Base-by-base conservation (phyloP, 1,140 invertebrate genomes). In the Polypedilum vanderplanki region DNA sequence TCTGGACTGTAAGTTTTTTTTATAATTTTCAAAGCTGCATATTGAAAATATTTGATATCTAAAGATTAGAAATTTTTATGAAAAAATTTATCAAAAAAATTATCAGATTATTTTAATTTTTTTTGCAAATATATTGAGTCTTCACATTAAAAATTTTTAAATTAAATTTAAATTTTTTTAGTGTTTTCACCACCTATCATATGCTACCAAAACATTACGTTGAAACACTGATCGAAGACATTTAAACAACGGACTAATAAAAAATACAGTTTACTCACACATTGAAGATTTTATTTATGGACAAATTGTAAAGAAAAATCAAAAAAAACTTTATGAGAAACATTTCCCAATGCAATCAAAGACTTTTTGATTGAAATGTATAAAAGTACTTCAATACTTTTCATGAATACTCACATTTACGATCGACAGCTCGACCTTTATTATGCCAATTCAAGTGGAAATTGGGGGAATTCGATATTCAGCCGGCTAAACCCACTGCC, bases 171-270 rank as follows among this genome's bases (percentile, higher is more conserved):
- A n/a, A 18, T n/a, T n/a, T n/a, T n/a, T 70, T 22, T 70, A 85
- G 84, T 76, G 79, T n/a, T 80, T 33, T 77, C 79, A 5, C 80
- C 81, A 0, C 8, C 77, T n/a, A 1, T 82, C 84, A 4, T 85
- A 83, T 64, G 78, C n/a, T 79, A 3, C 82, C 83, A 0, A 73
- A 82, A 5, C 70, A 79, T 0, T 81, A 81, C 1, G 73, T 78
- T 0, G 73, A 76, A 0, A 80, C 41, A 78, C 80, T 0, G 81
- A 80, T 73, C 76, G 78, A 0, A 86, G 85, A 82, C 76, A 17
- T 84, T 84, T 73, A 76, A 12, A 12, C 79, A 87, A 76, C 78
- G 86, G n/a, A n/a, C n/a, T n/a, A 18, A 17, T 83, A 3, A 22
- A 75, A 7, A 87, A 87, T 76, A 74, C 80, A 9, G 46, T 79